Evolutionary conservation across 2,888 invertebrate genomes (phyloP).

Genomic region (Merodon equestris): DNA sequence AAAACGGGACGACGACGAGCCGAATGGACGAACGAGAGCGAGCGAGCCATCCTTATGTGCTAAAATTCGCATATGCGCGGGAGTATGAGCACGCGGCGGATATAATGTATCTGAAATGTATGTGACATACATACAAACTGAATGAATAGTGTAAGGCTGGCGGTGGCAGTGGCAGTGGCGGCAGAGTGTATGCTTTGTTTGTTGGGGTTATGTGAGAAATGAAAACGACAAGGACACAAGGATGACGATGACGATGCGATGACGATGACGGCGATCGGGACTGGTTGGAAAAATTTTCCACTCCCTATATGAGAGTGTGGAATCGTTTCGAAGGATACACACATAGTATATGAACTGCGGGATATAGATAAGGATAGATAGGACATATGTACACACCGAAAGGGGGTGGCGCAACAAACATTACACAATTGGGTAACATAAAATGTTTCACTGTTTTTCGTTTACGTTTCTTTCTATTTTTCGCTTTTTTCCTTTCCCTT

Average conservation of each 20-base stretch:
- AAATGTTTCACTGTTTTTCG: constrained; percentile 63
- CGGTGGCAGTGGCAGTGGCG: constrained; percentile 47
- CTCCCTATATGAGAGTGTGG: constrained; percentile 60
- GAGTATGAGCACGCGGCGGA: constrained; percentile 68
- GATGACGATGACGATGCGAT: constrained; percentile 66
- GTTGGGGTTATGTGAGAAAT: constrained; percentile 67
- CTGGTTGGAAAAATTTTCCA: constrained; percentile 66
- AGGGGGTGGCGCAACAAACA: constrained; percentile 66
- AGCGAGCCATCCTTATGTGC: constrained; percentile 57
- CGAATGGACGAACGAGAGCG: constrained; percentile 25
- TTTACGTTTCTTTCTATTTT: constrained; percentile 18
- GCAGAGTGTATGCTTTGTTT: constrained; percentile 59
- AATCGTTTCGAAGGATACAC: constrained; percentile 51
- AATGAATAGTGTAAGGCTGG: constrained; percentile 36
- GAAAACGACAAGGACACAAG: constrained; percentile 67
- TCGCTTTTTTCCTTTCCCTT: constrained; percentile 26
- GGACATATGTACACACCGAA: constrained; percentile 20
- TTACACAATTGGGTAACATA: constrained; percentile 68
- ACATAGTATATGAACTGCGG: constrained; percentile 1
- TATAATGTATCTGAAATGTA: constrained; percentile 68
- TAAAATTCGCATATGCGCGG: constrained; percentile 68
- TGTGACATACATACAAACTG: constrained; percentile 65
- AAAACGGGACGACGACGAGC: constrained; percentile 29
- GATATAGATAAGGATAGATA: neutral
- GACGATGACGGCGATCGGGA: constrained; percentile 61